phyloP scores from a whole-genome alignment of 2,888 invertebrate genomes.

The Norana najaformis region DNA sequence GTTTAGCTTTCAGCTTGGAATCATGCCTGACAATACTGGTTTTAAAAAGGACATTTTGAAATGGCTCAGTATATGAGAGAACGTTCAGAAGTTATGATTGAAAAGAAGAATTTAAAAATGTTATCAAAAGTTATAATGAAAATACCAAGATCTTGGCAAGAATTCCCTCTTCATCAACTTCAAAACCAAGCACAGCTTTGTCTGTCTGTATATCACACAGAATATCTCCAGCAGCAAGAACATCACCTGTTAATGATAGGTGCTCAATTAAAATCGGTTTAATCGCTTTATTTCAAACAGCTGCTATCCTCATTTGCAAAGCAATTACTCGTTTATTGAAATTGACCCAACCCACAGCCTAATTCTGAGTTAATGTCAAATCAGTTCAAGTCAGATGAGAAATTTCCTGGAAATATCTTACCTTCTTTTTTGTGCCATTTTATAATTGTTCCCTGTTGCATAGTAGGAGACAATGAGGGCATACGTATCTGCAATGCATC shows the following conservation, averaged over 20 bases:
- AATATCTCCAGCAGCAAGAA: slow-evolving; percentile 67
- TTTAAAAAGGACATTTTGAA: too few relatives aligned
- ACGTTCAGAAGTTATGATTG: too few relatives aligned
- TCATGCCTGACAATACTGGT: too few relatives aligned
- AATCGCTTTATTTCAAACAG: background rate
- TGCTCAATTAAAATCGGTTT: slow-evolving; percentile 82
- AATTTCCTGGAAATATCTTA: background rate
- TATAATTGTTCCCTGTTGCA: slow-evolving; percentile 92
- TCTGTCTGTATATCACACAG: slow-evolving; percentile 89
- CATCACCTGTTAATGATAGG: slow-evolving; percentile 79
- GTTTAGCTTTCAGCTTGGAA: too few relatives aligned
- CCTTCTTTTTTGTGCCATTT: slow-evolving; percentile 80
- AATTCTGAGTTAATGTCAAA: too few relatives aligned
- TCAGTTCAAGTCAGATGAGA: background rate
- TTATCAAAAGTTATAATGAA: background rate
- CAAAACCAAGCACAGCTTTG: slow-evolving; percentile 98
- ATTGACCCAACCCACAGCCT: too few relatives aligned
- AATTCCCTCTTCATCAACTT: slow-evolving; percentile 96
- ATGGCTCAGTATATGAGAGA: too few relatives aligned
- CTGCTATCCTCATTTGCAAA: background rate
- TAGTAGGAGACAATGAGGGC: slow-evolving; percentile 94
- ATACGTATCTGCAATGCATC: slow-evolving; percentile 62
- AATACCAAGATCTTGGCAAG: slow-evolving; percentile 86
- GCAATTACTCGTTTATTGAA: background rate
- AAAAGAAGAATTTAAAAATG: too few relatives aligned